Evolutionary conservation across 1,140 invertebrate species (phyloP).

Genomic region (Colletes latitarsis): DNA sequence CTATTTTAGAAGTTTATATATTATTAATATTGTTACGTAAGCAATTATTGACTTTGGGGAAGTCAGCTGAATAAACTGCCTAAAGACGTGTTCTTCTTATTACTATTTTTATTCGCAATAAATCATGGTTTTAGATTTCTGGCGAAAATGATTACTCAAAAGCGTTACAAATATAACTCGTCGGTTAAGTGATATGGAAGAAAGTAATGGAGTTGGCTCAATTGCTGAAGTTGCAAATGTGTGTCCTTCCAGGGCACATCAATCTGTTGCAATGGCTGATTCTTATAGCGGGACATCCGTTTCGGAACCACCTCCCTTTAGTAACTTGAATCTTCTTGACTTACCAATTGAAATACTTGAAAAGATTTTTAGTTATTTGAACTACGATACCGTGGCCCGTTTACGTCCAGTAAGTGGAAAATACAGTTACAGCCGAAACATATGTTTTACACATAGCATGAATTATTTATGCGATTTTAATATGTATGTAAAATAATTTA

Average conservation of each 20-base stretch:
- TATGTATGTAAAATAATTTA: background rate
- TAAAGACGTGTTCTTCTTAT: too few relatives aligned
- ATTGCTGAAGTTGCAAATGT: constrained; percentile 77
- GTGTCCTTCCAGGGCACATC: constrained; percentile 78
- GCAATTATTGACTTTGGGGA: too few relatives aligned
- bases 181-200: constrained; percentile 87
- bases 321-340: constrained; percentile 83
- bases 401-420: constrained; percentile 87
- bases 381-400: constrained; percentile 89
- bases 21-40: too few relatives aligned
- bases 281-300: constrained; percentile 67
- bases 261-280: constrained; percentile 78
- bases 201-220: constrained; percentile 78
- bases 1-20: too few relatives aligned
- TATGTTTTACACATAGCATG: background rate
- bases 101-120: background rate
- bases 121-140: constrained; percentile 31
- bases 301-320: constrained; percentile 47
- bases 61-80: too few relatives aligned
- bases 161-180: constrained; percentile 85
- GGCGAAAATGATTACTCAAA: constrained; percentile 35
- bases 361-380: constrained; percentile 88
- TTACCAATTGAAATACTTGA: constrained; percentile 90
- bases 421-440: background rate
- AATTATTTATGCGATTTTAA: background rate